Evolutionary conservation across 2,113 vertebrate genomes (phyloP).

Genomic region (Acanthisitta chloris): DNA sequence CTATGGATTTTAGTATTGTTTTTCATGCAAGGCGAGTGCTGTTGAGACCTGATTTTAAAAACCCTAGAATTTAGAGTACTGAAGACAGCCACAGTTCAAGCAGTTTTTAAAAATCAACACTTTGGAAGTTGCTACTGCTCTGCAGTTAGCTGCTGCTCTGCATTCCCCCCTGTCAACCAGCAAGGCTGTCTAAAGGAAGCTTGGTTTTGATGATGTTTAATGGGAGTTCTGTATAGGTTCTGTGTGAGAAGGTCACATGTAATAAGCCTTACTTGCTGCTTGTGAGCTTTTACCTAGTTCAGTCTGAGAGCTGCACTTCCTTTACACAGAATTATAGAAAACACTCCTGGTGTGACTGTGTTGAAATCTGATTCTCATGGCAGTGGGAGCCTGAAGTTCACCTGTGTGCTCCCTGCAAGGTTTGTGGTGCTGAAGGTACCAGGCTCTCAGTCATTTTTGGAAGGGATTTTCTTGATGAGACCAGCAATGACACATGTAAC

Average conservation of each 20-base stretch:
- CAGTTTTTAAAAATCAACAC: not conserved
- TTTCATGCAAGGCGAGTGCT: not conserved
- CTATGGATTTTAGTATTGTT: not conserved
- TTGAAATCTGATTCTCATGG: not conserved
- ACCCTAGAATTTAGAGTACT: accelerated
- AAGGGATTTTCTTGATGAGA: not conserved
- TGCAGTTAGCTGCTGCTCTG: not conserved
- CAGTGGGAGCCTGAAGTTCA: not conserved
- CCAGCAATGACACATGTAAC: accelerated
- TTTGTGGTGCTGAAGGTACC: not conserved
- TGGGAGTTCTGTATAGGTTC: not conserved
- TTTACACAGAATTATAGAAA: not conserved
- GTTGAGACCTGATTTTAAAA: not conserved
- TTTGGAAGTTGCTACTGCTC: not conserved
- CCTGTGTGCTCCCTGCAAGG: not conserved
- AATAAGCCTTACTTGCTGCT: not conserved
- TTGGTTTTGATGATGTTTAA: not conserved
- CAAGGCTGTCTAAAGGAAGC: not conserved
- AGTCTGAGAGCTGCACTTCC: not conserved
- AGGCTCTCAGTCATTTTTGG: not conserved
- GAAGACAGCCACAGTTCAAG: not conserved
- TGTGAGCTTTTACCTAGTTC: not conserved
- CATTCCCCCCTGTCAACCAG: not conserved
- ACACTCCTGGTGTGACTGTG: not conserved
- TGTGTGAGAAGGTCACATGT: not conserved